Evolutionary conservation across 2,888 invertebrate species (phyloP), one percentile per base, ranked within the genome.

Genomic region (Drosophila anceps): DNA sequence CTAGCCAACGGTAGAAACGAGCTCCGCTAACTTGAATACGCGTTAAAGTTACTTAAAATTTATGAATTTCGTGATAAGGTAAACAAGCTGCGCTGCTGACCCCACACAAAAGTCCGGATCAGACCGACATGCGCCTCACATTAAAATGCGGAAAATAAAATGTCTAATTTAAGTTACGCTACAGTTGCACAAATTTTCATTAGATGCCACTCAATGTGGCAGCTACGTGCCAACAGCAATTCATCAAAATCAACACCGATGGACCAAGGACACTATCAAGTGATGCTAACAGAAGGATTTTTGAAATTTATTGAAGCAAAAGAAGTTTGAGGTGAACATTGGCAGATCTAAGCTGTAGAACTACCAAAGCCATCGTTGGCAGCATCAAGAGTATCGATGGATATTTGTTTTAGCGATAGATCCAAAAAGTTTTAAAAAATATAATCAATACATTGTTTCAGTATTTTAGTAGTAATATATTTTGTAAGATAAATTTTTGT

Each of bases 51-150:
- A 89, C 76, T 79, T 79, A 72, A 84, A 86, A 86, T 90, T 86
- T 86, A 86, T 90, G 90, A 86, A 89, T 89, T 90, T 79, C 66
- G 63, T 77, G 86, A 86, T 86, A 86, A 86, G 90, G 88, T 90
- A 90, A 85, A 85, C 90, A 85, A 90, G 66, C 53, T 24, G 66
- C 62, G 44, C 29, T n/a, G 62, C 54, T 59, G 78, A 61, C 66
- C 46, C 55, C 18, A 53, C 48, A 48, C 76, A 33, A 33, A 46
- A 58, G 35, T 39, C 24, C 12, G 46, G 66, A n/a, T 15, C 15
- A 6, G 33, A 4, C 29, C 24, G 81, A 76, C 69, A 54, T 67
- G 53, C 43, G 53, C 62, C 61, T 59, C 57, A 60, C 66, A 70
- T 73, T 72, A 60, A 74, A 70, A 73, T 64, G 61, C 79, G 68